Conservation (phyloP, 2,113 vertebrate species). For the Theristicus caerulescens region DNA sequence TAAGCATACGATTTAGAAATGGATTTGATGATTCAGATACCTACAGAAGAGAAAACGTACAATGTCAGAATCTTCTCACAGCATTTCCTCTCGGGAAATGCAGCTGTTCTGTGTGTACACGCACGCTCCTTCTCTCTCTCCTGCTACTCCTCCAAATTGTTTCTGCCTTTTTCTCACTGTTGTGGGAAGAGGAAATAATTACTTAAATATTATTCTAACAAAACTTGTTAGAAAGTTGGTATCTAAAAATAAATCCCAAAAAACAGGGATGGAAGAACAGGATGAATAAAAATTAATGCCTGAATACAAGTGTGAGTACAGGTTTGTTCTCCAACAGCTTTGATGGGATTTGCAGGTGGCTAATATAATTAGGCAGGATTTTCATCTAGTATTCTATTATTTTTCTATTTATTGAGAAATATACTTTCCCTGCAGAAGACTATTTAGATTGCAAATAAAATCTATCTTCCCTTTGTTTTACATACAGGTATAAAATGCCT, state of each 20-base stretch:
- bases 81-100: neutral
- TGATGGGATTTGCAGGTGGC: neutral
- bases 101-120: neutral
- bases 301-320: neutral
- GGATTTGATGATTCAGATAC: conserved; percentile 96
- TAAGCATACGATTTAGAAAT: conserved; percentile 98
- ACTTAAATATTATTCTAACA: neutral
- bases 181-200: neutral
- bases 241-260: neutral
- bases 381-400: neutral
- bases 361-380: neutral
- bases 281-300: neutral
- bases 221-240: neutral
- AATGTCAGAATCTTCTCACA: neutral
- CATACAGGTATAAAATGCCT: neutral
- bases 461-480: neutral
- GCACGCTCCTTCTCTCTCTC: neutral
- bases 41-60: conserved; percentile 67
- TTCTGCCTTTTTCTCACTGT: neutral
- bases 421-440: neutral
- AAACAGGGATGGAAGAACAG: neutral
- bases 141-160: neutral
- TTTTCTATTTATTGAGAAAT: neutral
- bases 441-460: neutral
- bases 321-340: neutral